Base-by-base conservation (phyloP, 1,140 invertebrate species). In the Chironomus tepperi region DNA sequence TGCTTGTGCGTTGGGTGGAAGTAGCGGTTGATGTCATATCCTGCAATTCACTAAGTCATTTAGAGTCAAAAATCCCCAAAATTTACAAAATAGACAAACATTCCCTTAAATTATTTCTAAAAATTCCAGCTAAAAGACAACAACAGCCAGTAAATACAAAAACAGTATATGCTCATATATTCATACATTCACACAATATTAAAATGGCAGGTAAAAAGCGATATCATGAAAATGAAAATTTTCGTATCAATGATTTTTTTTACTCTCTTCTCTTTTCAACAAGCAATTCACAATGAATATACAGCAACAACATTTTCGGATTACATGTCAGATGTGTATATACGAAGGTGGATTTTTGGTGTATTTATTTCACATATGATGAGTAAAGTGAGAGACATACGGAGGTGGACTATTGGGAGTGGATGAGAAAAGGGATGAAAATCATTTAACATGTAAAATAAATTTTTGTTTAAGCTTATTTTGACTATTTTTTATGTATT, bases 181-280 rank as follows among this genome's bases (percentile, higher is more conserved):
- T n/a, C 24, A 34, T 34, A 34, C 24, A 34, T 34, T 5, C 24
- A 34, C 5, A 2, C 5, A 34, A 34, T 34, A 34, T 34, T 34
- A 34, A 34, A 57, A 47, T 47, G 43, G 43, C 43, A 47, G 47
- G 47, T 57, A 57, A 57, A 57, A 57, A 57, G 47, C 47, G 47
- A 57, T 57, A 57, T 57, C 47, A 57, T 57, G 47, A n/a, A 57
- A 57, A 57, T 57, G 47, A 57, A 57, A 57, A 57, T 57, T 57
- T 57, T 57, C 47, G 47, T n/a, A 57, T 57, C 47, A 57, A 57
- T 57, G 47, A 57, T 57, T 57, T 57, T 57, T 57, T n/a, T n/a
- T n/a, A n/a, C n/a, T 34, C 47, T n/a, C 47, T 57, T 9, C 15
- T 12, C 15, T 12, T 57, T 57, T 57, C n/a, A 5, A 57, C 9